Conservation (phyloP, 2,113 vertebrate genomes). For the Mellivora capensis region DNA sequence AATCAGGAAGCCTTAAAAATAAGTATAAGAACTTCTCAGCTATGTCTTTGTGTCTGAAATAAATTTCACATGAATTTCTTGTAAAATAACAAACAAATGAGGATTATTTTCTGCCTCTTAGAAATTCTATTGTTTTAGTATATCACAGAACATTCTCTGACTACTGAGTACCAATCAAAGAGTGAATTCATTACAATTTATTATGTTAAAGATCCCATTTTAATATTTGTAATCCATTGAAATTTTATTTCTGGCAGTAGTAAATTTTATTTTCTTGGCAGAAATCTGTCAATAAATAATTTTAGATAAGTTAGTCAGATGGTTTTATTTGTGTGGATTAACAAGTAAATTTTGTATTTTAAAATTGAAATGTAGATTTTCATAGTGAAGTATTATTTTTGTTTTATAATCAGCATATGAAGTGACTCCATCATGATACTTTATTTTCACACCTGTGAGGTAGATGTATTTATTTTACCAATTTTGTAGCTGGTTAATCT, state of each 20-base stretch:
- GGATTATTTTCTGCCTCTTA: not conserved
- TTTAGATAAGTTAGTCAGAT: not conserved
- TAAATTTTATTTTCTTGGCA: not conserved
- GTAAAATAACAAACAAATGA: not conserved
- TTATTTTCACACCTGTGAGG: not conserved
- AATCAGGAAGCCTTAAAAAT: not conserved
- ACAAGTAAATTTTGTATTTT: not conserved
- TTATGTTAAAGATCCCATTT: not conserved
- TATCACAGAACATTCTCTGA: not conserved
- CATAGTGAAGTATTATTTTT: not conserved
- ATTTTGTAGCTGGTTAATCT: not conserved
- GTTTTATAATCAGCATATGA: not conserved
- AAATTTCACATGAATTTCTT: not conserved
- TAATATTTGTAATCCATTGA: not conserved
- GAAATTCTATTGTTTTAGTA: not conserved
- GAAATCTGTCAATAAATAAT: not conserved
- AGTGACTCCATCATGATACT: not conserved
- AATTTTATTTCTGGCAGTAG: not conserved
- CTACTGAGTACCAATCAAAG: not conserved
- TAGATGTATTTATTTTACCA: not conserved
- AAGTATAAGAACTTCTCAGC: not conserved
- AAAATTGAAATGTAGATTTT: not conserved
- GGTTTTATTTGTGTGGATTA: not conserved
- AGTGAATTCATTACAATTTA: slow-evolving; percentile 20
- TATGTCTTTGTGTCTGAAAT: not conserved